Evolutionary conservation across 2,888 invertebrate genomes (phyloP), one percentile per base, ranked within the genome.

Genomic region (Zele albiditarsus): DNA sequence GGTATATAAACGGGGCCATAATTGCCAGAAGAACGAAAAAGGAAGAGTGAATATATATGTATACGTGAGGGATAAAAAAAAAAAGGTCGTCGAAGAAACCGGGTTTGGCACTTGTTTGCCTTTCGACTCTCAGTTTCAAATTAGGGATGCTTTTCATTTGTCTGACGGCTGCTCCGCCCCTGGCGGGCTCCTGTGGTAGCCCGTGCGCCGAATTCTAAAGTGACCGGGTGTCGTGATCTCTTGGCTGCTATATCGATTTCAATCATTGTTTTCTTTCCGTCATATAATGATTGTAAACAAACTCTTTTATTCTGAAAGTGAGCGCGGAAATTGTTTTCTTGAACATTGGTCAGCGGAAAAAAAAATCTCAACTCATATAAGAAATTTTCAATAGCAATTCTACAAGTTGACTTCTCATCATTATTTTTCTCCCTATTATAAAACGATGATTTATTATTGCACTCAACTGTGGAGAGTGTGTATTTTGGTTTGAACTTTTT

Each of bases 81-180:
- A 75, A 71, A 77, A 76, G 78, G 74, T 72, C 74, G 70, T 69
- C 74, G 74, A 72, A 78, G 78, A 76, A 78, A 76, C 77, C 78
- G 75, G 79, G 79, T 82, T 84, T 81, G 84, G 82, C 83, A 85
- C 84, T 87, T 87, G 85, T 87, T 87, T 85, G 84, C 85, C 84
- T 86, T 85, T 84, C 82, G 85, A 84, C 82, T 87, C 86, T 87
- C 86, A 84, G 85, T 87, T 88, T 87, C 86, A 87, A 88, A 88
- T 88, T 88, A 88, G 87, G 85, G 87, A 88, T 88, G 88, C 88
- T 88, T 88, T 88, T 88, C 87, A 88, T 88, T 86, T 84, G 84
- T 79, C 84, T 87, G 89, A 88, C 89, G 85, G 83, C 82, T 79
- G 88, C 86, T 84, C 87, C 89, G 88, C 89, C 88, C 85, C 84